Base-by-base conservation (phyloP, 2,888 invertebrate species). In the Liopterus haemorrhoidalis region DNA sequence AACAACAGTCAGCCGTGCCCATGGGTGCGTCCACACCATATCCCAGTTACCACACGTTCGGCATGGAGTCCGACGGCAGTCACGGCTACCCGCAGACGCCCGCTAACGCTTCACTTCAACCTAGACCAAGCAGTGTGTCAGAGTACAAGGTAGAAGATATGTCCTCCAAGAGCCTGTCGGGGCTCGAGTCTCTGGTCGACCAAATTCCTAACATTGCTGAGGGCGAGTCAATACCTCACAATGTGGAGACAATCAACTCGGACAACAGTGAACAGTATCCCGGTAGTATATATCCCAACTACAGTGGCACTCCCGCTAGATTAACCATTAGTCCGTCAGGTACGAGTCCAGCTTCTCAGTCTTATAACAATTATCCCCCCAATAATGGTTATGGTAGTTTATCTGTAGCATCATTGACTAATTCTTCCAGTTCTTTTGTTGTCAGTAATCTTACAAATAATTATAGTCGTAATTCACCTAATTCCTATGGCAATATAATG, bases 141-240 rank as follows among this genome's bases (percentile, higher is more conserved):
- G 36, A 49, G 48, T 27, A 52, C 16, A 58, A 56, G 11, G 62
- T 63, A 27, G 82, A 83, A 60, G 88, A 88, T 69, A 84, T 88
- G 22, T 80, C 88, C n/a, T 82, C 86, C 19, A 89, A 89, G 65
- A 87, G 86, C 57, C 71, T 88, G 35, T 89, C 89, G 12, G 91
- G 90, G 14, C 73, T 91, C 33, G 90, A 91, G 68, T 90, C 89
- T 28, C 73, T 91, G 35, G 90, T 91, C 52, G 90, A 91, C 71
- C 91, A 91, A 74, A 91, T 91, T 68, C 91, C 90, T 38, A 85
- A 86, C 58, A 85, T 89, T 67, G 81, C 84, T 43, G 88, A 89
- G 58, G 82, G 82, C 4, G 79, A 77, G 30, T 55, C 65, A 21
- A 49, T 66, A 20, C 33, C 30, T 24, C 30, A 30, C 6, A 20